Evolutionary conservation across 2,888 invertebrate species (phyloP), one percentile per base, ranked within the genome.

Genomic region (Calephelis perditalis): DNA sequence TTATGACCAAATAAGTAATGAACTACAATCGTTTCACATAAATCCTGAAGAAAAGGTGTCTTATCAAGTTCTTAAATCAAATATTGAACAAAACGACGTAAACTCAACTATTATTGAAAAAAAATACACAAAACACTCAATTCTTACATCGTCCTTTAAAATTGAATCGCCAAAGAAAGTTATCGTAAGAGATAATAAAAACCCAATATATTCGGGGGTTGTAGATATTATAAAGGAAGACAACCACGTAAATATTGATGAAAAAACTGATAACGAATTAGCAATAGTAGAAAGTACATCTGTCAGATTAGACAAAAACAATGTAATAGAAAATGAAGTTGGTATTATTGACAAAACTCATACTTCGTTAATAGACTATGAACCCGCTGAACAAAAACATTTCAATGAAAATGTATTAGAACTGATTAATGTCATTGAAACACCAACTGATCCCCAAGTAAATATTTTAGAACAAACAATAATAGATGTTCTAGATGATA

Each of bases 1-100:
- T 67, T 91, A 87, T 69, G 86, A 81, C 57, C 79, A 85, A 71
- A 70, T 88, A 37, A 79, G 71, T 67, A 74, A 68, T 59, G 65
- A 61, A 44, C 55, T 59, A 7, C 26, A 59, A 56, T 26, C 46
- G 15, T n/a, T 62, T 60, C 43, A 46, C 12, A 45, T 52, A 15
- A 36, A 40, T 36, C 40, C 59, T 40, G 47, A 56, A 40, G 12
- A 54, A 60, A 43, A 45, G 45, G 45, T 43, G 46, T 5, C 52
- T 11, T 6, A 5, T 35, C 3, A 11, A 11, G 26, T 52, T 35
- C 7, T 6, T 10, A 35, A 7, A 10, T 36, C 12, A 26, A 26
- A 56, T 11, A 56, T 40, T 26, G 10, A 9, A 7, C 15, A 46
- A 7, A 60, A 46, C n/a, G 15, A 26, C 11, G 7, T 11, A 9